Conservation (phyloP, 92 coral and sea anemone species). For the Scolanthus callimorphus region DNA sequence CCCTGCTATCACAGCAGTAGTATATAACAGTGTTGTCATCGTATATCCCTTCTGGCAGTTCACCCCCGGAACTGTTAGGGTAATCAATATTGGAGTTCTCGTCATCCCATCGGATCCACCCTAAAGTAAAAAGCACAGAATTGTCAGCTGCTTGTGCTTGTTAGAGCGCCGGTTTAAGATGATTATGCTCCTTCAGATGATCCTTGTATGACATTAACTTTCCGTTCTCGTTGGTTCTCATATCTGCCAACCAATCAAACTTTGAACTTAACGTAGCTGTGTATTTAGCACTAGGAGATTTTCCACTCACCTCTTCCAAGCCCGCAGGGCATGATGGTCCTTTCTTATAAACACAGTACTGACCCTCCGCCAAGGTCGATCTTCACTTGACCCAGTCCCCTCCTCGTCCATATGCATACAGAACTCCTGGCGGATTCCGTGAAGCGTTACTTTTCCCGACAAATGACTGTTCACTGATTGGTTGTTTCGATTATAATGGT, state of each 20-base stretch:
- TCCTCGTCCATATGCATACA: constrained; percentile 39
- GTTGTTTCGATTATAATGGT: constrained; percentile 49
- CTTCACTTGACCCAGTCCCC: not conserved
- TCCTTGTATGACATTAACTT: too few relatives aligned
- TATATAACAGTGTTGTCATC: constrained; percentile 74
- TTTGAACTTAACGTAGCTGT: too few relatives aligned
- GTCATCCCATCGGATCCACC: constrained; percentile 87
- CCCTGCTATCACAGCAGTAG: constrained; percentile 77
- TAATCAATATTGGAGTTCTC: constrained; percentile 65
- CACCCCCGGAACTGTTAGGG: constrained; percentile 60
- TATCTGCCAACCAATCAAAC: too few relatives aligned
- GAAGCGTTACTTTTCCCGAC: constrained; percentile 60
- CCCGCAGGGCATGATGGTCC: constrained; percentile 64
- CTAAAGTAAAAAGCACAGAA: constrained; percentile 20
- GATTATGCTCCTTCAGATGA: too few relatives aligned
- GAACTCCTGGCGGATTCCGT: constrained; percentile 79
- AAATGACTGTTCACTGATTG: constrained; percentile 59
- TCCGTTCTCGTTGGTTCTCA: too few relatives aligned
- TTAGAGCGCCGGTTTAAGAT: too few relatives aligned
- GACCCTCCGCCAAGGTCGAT: constrained; percentile 70
- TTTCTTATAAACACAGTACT: constrained; percentile 74
- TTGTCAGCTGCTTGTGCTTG: too few relatives aligned
- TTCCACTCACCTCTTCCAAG: constrained; percentile 60
- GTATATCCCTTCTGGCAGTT: constrained; percentile 71
- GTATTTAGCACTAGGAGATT: too few relatives aligned